A percentile compares a stretch with the other conserved stretches of the same genome.
These are phyloP conservation scores for Oryzias celebensis DNA, from an alignment of 2,113 vertebrate species.

Conservation along the genomic window DNA sequence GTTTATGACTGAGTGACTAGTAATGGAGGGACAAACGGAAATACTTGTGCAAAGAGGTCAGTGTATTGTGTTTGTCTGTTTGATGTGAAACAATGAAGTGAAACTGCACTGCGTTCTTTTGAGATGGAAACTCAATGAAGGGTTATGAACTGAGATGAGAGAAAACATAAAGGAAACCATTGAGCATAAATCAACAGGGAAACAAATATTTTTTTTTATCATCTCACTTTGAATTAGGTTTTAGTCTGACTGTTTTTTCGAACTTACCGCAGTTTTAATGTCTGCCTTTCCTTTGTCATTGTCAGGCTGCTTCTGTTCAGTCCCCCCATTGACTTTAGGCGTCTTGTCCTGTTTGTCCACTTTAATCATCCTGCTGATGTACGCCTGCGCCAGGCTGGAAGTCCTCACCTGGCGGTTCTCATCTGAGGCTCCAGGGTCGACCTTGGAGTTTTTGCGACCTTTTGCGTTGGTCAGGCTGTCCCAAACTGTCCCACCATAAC, in stretches of 20 bases:
- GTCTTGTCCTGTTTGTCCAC: constrained; percentile 90
- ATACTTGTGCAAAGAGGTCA: constrained; percentile 64
- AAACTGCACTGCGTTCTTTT: constrained; percentile 56
- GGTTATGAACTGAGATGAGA: constrained; percentile 45
- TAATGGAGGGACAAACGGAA: constrained; percentile 43
- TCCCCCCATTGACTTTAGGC: constrained; percentile 66
- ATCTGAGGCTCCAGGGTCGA: constrained; percentile 67
- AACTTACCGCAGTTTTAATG: constrained; percentile 84
- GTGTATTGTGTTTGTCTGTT: constrained; percentile 59
- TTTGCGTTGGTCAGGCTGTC: constrained; percentile 86
- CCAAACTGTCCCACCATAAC: constrained; percentile 73
- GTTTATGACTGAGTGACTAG: constrained; percentile 50
- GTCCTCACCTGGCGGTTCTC: constrained; percentile 75
- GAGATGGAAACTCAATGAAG: constrained; percentile 54
- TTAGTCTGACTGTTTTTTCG: not conserved
- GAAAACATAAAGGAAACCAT: constrained; percentile 46
- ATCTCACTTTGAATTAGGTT: constrained; percentile 2
- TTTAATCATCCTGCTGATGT: constrained; percentile 94
- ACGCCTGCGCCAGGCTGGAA: constrained; percentile 81
- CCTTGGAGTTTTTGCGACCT: constrained; percentile 85
- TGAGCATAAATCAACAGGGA: constrained; percentile 19
- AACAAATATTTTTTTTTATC: not conserved
- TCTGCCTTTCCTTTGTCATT: constrained; percentile 75
- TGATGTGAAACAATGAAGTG: constrained; percentile 58
- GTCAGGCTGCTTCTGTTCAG: constrained; percentile 70